These are phyloP conservation scores for Peromyscus eremicus DNA, from an alignment of 2,797 vertebrate genomes.

Conservation along the genomic window DNA sequence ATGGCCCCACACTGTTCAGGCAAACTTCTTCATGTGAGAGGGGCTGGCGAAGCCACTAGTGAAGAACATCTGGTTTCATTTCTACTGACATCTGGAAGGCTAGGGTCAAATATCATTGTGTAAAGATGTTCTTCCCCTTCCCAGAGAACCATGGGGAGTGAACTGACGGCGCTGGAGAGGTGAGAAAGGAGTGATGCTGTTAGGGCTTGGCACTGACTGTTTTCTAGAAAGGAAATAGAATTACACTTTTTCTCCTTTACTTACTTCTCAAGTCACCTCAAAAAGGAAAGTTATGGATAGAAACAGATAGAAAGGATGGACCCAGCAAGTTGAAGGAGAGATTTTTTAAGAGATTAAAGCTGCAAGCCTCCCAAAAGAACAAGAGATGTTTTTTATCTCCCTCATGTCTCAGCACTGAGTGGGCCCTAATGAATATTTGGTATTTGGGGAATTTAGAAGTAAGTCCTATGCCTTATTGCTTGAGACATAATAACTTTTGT, in stretches of 20 bases:
- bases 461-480: constrained; percentile 20
- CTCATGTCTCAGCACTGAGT: not conserved
- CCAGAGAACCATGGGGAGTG: not conserved
- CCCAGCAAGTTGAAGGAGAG: not conserved
- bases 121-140: constrained; percentile 30
- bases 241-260: constrained; percentile 38
- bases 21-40: not conserved
- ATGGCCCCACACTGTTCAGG: not conserved
- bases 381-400: not conserved
- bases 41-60: not conserved
- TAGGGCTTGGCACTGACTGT: not conserved
- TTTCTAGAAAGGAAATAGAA: constrained; percentile 53
- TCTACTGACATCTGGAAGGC: constrained; percentile 60
- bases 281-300: not conserved
- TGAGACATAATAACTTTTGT: constrained; percentile 5
- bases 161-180: not conserved
- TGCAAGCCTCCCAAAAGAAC: not conserved
- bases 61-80: constrained; percentile 71
- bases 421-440: constrained; percentile 30
- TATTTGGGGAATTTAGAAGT: constrained; percentile 27
- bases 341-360: constrained; percentile 28
- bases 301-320: not conserved
- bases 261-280: constrained; percentile 32
- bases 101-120: constrained; percentile 1
- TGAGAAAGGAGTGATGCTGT: not conserved